Percentiles rank a stretch among this genome's conserved stretches.
Evolutionary conservation across 2,113 vertebrate species (phyloP).

Genomic region (Sinocyclocheilus anophthalmus): DNA sequence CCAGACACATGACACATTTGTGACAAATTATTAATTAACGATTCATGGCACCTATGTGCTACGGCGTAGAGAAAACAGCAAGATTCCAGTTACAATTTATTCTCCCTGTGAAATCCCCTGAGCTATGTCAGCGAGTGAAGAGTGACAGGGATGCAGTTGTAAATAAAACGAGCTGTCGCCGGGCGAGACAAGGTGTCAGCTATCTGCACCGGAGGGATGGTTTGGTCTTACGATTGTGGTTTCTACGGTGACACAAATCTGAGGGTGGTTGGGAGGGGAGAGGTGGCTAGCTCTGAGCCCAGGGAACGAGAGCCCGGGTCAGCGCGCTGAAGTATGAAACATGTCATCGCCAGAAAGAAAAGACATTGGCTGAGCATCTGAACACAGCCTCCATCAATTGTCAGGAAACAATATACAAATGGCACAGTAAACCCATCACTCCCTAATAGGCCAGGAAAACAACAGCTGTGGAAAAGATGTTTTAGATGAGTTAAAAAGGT

Average conservation of each 20-base stretch:
- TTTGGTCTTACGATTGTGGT: constrained; percentile 47
- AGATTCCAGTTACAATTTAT: constrained; percentile 53
- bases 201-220: constrained; percentile 49
- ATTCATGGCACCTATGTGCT: constrained; percentile 51
- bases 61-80: constrained; percentile 44
- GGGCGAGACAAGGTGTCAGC: constrained; percentile 57
- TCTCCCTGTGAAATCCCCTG: constrained; percentile 54
- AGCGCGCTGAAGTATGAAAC: constrained; percentile 47
- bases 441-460: constrained; percentile 42
- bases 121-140: constrained; percentile 50
- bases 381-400: constrained; percentile 62
- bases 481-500: constrained; percentile 12
- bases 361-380: constrained; percentile 34
- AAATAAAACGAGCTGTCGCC: constrained; percentile 61
- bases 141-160: constrained; percentile 57
- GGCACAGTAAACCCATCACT: constrained; percentile 48
- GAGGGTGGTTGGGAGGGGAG: constrained; percentile 16
- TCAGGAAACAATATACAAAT: constrained; percentile 33
- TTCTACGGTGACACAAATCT: constrained; percentile 44
- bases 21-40: constrained; percentile 56
- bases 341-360: constrained; percentile 28
- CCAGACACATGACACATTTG: constrained; percentile 34
- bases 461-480: constrained; percentile 54
- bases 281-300: constrained; percentile 9
- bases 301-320: constrained; percentile 37